Conservation (phyloP, 2,797 vertebrate genomes). For the Myripristis jacobus region DNA sequence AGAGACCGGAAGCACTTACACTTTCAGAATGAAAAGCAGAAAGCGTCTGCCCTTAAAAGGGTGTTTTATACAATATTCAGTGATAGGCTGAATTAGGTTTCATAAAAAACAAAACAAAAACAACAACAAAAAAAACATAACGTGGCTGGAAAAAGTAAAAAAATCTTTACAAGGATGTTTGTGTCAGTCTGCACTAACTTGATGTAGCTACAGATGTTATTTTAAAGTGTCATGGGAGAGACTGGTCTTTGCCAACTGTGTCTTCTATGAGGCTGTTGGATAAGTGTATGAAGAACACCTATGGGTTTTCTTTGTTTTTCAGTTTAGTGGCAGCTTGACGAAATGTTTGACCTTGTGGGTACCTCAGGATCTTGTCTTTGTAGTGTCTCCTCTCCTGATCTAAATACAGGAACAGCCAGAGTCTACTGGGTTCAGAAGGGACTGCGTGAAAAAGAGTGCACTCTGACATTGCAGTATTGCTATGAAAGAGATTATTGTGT, state of each 20-base stretch:
- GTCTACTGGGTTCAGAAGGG: slow-evolving; percentile 15
- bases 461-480: slow-evolving; percentile 44
- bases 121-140: background rate
- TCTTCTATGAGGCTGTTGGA: no score
- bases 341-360: slow-evolving; percentile 14
- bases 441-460: slow-evolving; percentile 27
- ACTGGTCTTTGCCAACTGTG: background rate
- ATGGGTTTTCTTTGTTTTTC: background rate
- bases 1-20: background rate
- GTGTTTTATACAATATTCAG: background rate
- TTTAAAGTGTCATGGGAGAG: background rate
- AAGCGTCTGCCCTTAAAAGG: background rate
- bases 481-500: slow-evolving; percentile 34
- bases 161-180: background rate
- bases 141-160: no score
- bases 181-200: no score
- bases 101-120: background rate
- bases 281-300: background rate
- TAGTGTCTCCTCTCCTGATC: background rate
- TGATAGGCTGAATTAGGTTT: background rate
- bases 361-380: slow-evolving; percentile 17
- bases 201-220: background rate
- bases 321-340: slow-evolving; percentile 15
- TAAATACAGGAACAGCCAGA: slow-evolving; percentile 29
- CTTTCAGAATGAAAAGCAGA: background rate